Conservation (phyloP, 2,888 invertebrate genomes). For the Chrysomela aeneicollis region DNA sequence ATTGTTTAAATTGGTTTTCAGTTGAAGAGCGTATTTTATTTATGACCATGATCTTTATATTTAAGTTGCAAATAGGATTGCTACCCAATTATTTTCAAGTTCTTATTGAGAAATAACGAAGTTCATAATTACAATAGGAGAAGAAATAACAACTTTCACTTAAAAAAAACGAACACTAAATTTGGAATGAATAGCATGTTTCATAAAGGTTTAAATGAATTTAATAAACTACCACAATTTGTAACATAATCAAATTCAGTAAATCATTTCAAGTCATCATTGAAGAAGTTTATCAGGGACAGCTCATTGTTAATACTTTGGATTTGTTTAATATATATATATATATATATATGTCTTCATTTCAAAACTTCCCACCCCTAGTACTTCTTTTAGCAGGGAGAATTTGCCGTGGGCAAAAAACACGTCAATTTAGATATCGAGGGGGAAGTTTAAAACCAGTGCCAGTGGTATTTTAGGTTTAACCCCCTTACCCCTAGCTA, state of each 20-base stretch:
- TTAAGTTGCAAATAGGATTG: slow-evolving; percentile 4
- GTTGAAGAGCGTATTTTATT: slow-evolving; percentile 18
- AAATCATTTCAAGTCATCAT: background rate
- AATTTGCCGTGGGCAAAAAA: no score
- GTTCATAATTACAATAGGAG: slow-evolving; percentile 11
- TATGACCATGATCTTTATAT: slow-evolving; percentile 17
- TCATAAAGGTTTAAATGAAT: slow-evolving; percentile 13
- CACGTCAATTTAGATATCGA: no score
- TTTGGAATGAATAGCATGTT: slow-evolving; percentile 14
- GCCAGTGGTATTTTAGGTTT: no score
- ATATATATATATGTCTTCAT: no score
- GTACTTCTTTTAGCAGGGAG: no score
- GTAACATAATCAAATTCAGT: background rate
- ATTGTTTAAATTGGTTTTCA: slow-evolving; percentile 16
- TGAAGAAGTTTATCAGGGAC: background rate
- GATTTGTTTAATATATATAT: no score
- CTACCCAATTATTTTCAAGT: slow-evolving; percentile 6
- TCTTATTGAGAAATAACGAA: slow-evolving; percentile 8
- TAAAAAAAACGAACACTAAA: slow-evolving; percentile 13
- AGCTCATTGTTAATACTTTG: no score
- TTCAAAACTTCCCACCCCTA: no score
- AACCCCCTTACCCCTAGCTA: no score
- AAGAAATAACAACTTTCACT: slow-evolving; percentile 9
- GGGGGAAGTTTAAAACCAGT: no score
- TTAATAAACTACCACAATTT: background rate